phyloP scores from a whole-genome alignment of 2,113 vertebrate genomes.

The Erythrolamprus reginae region DNA sequence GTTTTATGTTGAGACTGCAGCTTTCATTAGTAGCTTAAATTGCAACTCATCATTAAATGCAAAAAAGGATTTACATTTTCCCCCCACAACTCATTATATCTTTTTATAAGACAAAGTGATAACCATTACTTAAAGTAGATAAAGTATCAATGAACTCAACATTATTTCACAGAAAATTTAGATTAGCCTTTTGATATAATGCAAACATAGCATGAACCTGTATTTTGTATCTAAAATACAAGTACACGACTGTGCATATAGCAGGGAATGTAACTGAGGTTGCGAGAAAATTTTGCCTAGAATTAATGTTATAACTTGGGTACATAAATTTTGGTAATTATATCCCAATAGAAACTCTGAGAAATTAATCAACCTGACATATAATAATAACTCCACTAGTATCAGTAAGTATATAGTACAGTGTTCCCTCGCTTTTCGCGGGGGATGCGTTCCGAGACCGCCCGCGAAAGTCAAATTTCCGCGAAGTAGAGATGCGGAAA shows the following conservation, averaged over 20 bases:
- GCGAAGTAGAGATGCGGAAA: too few relatives aligned
- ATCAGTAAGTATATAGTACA: too few relatives aligned
- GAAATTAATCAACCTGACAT: not conserved
- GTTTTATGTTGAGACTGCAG: not conserved
- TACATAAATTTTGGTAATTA: not conserved
- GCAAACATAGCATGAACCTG: not conserved
- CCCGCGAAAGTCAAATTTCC: too few relatives aligned
- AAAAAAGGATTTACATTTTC: not conserved
- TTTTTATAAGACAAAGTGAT: not conserved
- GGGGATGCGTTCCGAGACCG: too few relatives aligned
- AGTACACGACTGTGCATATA: not conserved
- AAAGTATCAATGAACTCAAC: not conserved
- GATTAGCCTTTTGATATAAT: not conserved
- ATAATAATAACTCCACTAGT: not conserved
- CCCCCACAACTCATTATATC: not conserved
- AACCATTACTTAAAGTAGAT: not conserved
- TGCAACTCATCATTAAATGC: not conserved
- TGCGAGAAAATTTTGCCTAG: not conserved
- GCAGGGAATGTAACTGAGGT: not conserved
- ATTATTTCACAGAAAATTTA: constrained; percentile 17
- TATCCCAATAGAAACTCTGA: not conserved
- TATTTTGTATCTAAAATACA: not conserved
- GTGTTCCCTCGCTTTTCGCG: too few relatives aligned
- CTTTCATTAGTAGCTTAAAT: not conserved
- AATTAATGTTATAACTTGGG: not conserved